Percentiles rank a stretch among this genome's conserved stretches.
Conservation (phyloP, 2,113 vertebrate species). For the Ceyx margarethae region DNA sequence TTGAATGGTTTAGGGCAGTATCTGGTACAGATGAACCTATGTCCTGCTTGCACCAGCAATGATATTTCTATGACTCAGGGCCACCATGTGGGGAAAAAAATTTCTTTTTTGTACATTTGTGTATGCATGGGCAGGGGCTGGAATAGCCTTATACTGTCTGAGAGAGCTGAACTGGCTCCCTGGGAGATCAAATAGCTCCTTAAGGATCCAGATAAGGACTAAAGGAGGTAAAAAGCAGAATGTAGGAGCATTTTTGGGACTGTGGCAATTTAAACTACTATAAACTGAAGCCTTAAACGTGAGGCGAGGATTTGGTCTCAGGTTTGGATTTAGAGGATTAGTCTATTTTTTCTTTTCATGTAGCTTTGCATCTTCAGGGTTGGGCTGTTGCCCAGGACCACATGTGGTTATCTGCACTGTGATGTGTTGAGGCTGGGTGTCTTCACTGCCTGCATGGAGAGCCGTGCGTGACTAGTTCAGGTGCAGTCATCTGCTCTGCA, state of each 20-base stretch:
- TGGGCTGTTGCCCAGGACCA: neutral
- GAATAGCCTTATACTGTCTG: neutral
- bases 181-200: neutral
- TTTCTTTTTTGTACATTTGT: neutral
- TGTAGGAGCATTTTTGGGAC: neutral
- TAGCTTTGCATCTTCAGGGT: neutral
- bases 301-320: neutral
- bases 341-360: neutral
- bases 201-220: neutral
- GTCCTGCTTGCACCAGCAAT: neutral
- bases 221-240: neutral
- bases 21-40: neutral
- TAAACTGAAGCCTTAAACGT: neutral
- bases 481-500: neutral
- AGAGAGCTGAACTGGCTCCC: neutral
- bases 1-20: rapidly evolving
- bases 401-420: neutral
- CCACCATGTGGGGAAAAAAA: neutral
- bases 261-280: neutral
- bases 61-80: neutral
- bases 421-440: neutral
- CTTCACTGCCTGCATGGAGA: neutral
- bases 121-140: neutral
- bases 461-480: neutral
- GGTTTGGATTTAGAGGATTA: neutral